Base-by-base conservation (phyloP, 2,888 invertebrate genomes). In the Rapana venosa region DNA sequence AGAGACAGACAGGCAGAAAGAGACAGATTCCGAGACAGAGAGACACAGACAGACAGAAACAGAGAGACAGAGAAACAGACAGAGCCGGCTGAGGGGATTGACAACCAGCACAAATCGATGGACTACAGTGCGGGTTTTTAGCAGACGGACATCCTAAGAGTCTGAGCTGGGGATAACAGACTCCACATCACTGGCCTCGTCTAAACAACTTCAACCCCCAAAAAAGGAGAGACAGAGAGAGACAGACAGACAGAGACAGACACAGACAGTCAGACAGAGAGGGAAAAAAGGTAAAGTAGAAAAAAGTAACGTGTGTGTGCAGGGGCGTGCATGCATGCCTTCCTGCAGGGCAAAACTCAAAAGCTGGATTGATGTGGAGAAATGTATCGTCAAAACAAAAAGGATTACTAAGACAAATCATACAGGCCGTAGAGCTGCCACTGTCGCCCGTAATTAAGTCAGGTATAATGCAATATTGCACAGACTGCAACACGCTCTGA, bases 151-250 rank as follows among this genome's bases (percentile, higher is more conserved):
- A 22, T 36, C 47, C 36, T 83, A 47, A 83, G 81, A 83, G 81
- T 83, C 81, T 83, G 81, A 36, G 81, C 81, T 22, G 32, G 15
- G 81, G 81, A 83, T 83, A 83, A 83, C 81, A 83, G 36, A 83
- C 81, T 83, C 22, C 81, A 83, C 26, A 83, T 83, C 22, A 61
- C 61, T 66, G 86, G 47, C 84, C 66, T 35, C 30, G 22, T 86
- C 66, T 17, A 47, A 1, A 36, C 81, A 83, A 83, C 81, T 26
- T 66, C 17, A 17, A 66, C 17, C 4, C 26, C 13, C 66, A 66
- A 2, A 81, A 20, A 17, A 35, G 35, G 35, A 32, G 32, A 32
- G 35, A 32, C 15, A 81, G 81, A 30, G 30, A 35, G 32, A 13
- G 35, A 47, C 47, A 81, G 35, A 32, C 1, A 32, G 35, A 81